Evolutionary conservation across 1,140 invertebrate species (phyloP), one percentile per base, ranked within the genome.

Genomic region (Bombus difficillimus): DNA sequence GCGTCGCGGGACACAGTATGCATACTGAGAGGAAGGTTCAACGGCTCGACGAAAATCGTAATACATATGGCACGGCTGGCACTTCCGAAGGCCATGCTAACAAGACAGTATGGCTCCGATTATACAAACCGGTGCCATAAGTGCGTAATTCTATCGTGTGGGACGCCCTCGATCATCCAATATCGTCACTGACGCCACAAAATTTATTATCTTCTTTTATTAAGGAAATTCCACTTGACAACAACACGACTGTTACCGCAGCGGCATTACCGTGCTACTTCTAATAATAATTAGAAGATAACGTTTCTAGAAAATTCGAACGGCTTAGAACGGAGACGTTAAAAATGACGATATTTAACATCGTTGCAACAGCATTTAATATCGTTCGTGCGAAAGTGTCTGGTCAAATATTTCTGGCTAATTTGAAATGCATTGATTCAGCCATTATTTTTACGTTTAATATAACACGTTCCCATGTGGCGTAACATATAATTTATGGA

Each of bases 111-210:
- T 43, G 76, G 39, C 12, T 47, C 53, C 47, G 66, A 81, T 83
- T 77, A 81, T 80, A 78, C 47, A 74, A 81, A 53, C 66, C 62
- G 62, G n/a, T 81, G 64, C 76, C 78, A 86, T 76, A 85, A 39
- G 74, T 80, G 57, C 86, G 78, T 86, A 86, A 81, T 88, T 87
- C n/a, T 69, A 81, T 25, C 72, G 87, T 69, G 80, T 89, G 69
- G 84, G 80, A 79, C n/a, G 75, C 15, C 12, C 79, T 77, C 68
- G 86, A 89, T 85, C 78, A 39, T 80, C 86, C 57, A 76, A 74
- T 73, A 74, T 68, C 34, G 12, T n/a, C 25, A 25, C 47, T 32
- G 71, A 81, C 78, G 57, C 59, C n/a, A 66, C 25, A 32, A 80
- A 72, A 80, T 80, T 80, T 80, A 78, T 78, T 37, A 9, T 59